Conservation (phyloP, 2,888 invertebrate species). For the Plusia festucae region DNA sequence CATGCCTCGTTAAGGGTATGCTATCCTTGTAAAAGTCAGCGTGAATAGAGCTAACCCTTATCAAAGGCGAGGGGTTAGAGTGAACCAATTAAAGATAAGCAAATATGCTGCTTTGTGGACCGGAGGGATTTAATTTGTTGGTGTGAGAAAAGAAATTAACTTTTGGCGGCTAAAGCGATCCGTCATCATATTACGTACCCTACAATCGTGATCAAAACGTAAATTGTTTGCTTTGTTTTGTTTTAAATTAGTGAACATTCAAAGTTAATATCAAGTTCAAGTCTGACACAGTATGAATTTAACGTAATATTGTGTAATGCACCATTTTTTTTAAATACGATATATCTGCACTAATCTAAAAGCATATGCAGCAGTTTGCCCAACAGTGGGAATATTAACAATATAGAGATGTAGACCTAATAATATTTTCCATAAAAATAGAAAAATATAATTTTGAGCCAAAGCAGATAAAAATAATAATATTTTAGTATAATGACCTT, state of each 20-base stretch:
- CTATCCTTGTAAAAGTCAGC: conserved; percentile 89
- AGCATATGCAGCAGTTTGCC: too few species aligned
- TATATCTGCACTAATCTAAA: too few species aligned
- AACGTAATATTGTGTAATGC: too few species aligned
- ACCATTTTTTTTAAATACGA: too few species aligned
- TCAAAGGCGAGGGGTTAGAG: conserved; percentile 82
- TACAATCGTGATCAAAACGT: conserved; percentile 65
- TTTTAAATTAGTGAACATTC: too few species aligned
- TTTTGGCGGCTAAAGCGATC: conserved; percentile 83
- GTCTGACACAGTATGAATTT: too few species aligned
- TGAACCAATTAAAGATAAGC: conserved; percentile 90
- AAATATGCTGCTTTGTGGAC: conserved; percentile 85
- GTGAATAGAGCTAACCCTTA: conserved; percentile 89
- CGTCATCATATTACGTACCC: conserved; percentile 78
- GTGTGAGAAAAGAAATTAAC: conserved; percentile 86
- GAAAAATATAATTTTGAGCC: neutral
- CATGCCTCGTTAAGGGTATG: conserved; percentile 81
- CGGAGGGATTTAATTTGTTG: conserved; percentile 82
- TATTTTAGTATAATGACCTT: neutral
- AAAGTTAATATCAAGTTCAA: too few species aligned
- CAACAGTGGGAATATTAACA: too few species aligned
- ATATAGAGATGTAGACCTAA: too few species aligned
- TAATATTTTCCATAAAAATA: neutral
- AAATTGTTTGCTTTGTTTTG: conserved; percentile 74
- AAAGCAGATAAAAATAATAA: neutral